These are phyloP conservation scores for Siniperca obscura DNA, from an alignment of 2,797 vertebrate genomes.

Conservation along the genomic window DNA sequence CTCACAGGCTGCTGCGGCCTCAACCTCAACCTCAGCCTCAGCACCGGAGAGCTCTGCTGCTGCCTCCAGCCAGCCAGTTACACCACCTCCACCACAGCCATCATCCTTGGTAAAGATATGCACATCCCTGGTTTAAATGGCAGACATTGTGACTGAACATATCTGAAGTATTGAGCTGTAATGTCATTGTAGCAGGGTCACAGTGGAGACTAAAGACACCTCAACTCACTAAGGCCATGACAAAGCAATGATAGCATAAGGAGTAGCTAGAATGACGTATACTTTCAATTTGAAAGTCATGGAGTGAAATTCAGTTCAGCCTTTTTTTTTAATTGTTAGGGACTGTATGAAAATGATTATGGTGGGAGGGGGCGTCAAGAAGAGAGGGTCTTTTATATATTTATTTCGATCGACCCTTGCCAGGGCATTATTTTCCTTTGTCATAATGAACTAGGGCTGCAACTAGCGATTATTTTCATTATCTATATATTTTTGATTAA, in stretches of 20 bases:
- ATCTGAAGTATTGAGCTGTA: neutral
- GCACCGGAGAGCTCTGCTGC: conserved; percentile 13
- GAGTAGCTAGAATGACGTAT: neutral
- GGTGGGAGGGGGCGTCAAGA: neutral
- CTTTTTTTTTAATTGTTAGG: neutral
- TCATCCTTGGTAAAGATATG: conserved; percentile 66
- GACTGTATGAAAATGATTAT: neutral
- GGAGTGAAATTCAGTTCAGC: too few species aligned
- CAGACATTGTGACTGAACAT: neutral
- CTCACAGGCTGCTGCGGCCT: conserved; percentile 32
- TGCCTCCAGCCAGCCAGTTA: conserved; percentile 29
- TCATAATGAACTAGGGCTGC: too few species aligned
- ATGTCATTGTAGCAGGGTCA: neutral
- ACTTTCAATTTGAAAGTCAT: too few species aligned
- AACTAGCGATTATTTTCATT: too few species aligned
- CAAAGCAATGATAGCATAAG: neutral
- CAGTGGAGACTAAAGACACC: neutral
- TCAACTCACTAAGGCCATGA: neutral
- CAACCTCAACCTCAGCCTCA: conserved; percentile 43
- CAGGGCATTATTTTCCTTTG: too few species aligned
- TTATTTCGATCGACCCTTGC: too few species aligned
- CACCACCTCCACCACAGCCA: conserved; percentile 42
- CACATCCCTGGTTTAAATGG: neutral
- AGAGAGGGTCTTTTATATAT: neutral
- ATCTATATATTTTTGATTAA: too few species aligned